These are phyloP conservation scores for Spialia ferax DNA, from an alignment of 2,888 invertebrate species.

Conservation along the genomic window DNA sequence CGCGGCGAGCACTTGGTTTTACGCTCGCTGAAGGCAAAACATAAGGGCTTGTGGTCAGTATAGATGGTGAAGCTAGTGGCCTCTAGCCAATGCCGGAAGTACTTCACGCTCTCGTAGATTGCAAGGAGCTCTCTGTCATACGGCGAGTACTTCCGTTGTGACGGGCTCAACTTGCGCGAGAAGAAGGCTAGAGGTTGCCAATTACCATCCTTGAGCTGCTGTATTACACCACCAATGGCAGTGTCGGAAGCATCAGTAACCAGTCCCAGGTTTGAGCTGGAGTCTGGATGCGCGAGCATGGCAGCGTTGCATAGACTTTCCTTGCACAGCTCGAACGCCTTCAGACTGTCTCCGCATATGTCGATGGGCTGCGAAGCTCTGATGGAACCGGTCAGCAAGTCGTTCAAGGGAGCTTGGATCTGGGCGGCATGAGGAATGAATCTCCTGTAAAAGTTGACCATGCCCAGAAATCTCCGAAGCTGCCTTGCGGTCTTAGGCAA, in stretches of 20 bases:
- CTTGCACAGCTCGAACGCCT: constrained; percentile 52
- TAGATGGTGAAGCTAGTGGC: constrained; percentile 45
- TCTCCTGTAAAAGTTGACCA: constrained; percentile 42
- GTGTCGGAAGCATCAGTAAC: constrained; percentile 20
- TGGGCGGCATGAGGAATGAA: constrained; percentile 43
- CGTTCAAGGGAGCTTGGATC: constrained; percentile 55
- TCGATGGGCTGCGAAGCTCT: constrained; percentile 52
- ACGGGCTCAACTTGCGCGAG: constrained; percentile 54
- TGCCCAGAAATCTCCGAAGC: constrained; percentile 45
- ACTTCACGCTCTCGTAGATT: constrained; percentile 57
- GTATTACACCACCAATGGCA: constrained; percentile 10
- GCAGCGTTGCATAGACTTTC: constrained; percentile 45
- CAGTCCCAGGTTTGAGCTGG: constrained; percentile 4
- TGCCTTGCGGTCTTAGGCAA: constrained; percentile 47
- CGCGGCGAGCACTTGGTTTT: constrained; percentile 47
- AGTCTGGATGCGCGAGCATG: constrained; percentile 15
- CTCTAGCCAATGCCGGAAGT: constrained; percentile 63
- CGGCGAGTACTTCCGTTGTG: constrained; percentile 56
- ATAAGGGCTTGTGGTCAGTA: constrained; percentile 48
- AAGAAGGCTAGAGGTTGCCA: constrained; percentile 63
- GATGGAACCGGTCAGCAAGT: constrained; percentile 46
- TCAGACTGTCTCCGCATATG: constrained; percentile 42
- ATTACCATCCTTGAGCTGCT: constrained; percentile 4
- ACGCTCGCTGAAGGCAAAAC: constrained; percentile 53
- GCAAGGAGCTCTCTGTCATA: constrained; percentile 65